Evolutionary conservation across 2,888 invertebrate genomes (phyloP).

Genomic region (Scotopteryx bipunctaria): DNA sequence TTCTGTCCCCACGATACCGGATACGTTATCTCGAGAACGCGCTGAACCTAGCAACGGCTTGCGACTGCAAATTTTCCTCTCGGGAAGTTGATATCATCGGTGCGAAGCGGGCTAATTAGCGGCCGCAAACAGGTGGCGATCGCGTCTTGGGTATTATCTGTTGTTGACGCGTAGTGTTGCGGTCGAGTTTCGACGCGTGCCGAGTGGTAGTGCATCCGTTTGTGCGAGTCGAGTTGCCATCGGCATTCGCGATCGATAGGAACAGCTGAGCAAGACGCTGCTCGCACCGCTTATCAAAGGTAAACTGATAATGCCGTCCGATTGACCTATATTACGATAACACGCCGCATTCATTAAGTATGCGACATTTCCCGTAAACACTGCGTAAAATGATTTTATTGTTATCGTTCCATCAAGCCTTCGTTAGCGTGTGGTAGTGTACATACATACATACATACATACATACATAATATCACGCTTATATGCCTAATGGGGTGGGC

Average conservation of each 20-base stretch:
- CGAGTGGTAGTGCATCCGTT: conserved; percentile 58
- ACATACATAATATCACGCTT: too few species aligned
- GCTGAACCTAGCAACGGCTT: conserved; percentile 39
- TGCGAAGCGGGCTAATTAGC: conserved; percentile 39
- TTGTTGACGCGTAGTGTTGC: conserved; percentile 57
- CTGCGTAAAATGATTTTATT: conserved; percentile 31
- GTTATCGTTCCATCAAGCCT: conserved; percentile 14
- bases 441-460: not conserved
- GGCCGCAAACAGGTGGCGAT: conserved; percentile 66
- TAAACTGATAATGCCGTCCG: conserved; percentile 50
- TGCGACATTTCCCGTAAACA: conserved; percentile 30
- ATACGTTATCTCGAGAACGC: conserved; percentile 39
- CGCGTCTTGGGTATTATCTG: conserved; percentile 63
- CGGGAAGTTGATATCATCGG: conserved; percentile 38
- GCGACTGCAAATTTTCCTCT: conserved; percentile 27
- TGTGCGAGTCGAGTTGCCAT: conserved; percentile 40
- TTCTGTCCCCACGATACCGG: conserved; percentile 43
- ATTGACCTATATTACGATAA: conserved; percentile 48
- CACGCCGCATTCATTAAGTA: conserved; percentile 27
- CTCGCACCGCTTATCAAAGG: conserved; percentile 62
- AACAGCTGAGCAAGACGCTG: conserved; percentile 67
- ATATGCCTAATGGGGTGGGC: too few species aligned
- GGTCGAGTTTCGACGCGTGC: conserved; percentile 52
- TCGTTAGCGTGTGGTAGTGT: conserved; percentile 6
- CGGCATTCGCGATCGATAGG: conserved; percentile 58